Evolutionary conservation across 2,797 vertebrate species (phyloP).

Genomic region (Siniperca undulata): DNA sequence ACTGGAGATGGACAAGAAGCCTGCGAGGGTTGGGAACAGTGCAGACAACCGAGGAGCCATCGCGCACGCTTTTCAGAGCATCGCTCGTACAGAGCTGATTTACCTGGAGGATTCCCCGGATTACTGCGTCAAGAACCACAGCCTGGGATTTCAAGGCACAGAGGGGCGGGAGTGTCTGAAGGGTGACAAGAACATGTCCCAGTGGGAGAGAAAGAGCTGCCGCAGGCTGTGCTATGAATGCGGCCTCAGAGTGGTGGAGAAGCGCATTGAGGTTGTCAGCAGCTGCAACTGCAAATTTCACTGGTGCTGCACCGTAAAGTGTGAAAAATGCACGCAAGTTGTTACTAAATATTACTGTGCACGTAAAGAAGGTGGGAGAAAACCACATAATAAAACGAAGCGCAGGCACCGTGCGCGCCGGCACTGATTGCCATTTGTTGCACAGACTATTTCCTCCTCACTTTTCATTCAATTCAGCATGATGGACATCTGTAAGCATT

Average conservation of each 20-base stretch:
- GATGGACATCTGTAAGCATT: conserved; percentile 14
- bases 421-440: conserved; percentile 38
- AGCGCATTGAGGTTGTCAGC: conserved; percentile 86
- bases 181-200: conserved; percentile 83
- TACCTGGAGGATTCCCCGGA: conserved; percentile 96
- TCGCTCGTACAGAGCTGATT: conserved; percentile 89
- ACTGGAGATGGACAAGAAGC: conserved; percentile 93
- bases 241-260: conserved; percentile 91
- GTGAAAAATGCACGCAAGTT: conserved; percentile 90
- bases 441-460: background rate
- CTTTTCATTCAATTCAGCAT: conserved; percentile 12
- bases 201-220: conserved; percentile 91
- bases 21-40: conserved; percentile 90
- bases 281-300: conserved; percentile 98
- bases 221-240: conserved; percentile 92
- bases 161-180: conserved; percentile 95
- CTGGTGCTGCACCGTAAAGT: conserved; percentile 97
- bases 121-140: conserved; percentile 93
- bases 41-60: conserved; percentile 90
- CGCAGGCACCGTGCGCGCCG: conserved; percentile 73
- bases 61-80: conserved; percentile 85
- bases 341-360: conserved; percentile 92
- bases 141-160: conserved; percentile 91
- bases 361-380: conserved; percentile 70
- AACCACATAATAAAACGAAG: conserved; percentile 78